A percentile compares a stretch with the other conserved stretches of the same genome.
phyloP scores from a whole-genome alignment of 1,140 invertebrate genomes.

The Platyscapa corneri region DNA sequence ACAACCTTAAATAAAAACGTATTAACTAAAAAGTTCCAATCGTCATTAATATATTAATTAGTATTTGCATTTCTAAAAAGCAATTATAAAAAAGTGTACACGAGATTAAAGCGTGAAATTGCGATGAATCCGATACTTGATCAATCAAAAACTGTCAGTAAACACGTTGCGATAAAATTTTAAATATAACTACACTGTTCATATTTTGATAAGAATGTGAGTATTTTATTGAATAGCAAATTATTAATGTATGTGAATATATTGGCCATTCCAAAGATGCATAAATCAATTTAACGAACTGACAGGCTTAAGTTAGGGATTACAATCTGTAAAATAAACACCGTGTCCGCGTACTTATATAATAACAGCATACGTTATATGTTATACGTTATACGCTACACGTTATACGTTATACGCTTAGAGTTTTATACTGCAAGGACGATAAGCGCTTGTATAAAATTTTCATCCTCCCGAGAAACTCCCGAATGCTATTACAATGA shows the following conservation, averaged over 20 bases:
- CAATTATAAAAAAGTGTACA: too few relatives aligned
- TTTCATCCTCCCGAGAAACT: conserved; percentile 20
- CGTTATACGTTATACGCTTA: too few relatives aligned
- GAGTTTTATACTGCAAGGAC: neutral
- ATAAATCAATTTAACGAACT: conserved; percentile 21
- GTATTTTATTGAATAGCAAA: neutral
- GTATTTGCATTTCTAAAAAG: too few relatives aligned
- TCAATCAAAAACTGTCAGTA: neutral
- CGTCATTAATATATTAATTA: too few relatives aligned
- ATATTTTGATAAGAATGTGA: neutral
- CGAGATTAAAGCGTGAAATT: neutral
- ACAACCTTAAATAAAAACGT: too few relatives aligned
- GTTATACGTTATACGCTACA: too few relatives aligned
- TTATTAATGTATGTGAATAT: neutral
- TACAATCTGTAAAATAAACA: conserved; percentile 3
- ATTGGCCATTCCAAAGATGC: neutral
- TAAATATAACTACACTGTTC: conserved; percentile 13
- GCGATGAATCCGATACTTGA: neutral
- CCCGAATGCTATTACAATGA: neutral
- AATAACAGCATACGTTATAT: neutral
- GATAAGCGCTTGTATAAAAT: neutral
- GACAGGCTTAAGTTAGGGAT: conserved; percentile 2
- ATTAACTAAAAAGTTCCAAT: too few relatives aligned
- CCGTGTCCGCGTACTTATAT: neutral
- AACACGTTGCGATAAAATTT: neutral